These are phyloP conservation scores for Drosophila parthenogenetica DNA, from an alignment of 2,888 invertebrate genomes.

Conservation along the genomic window DNA sequence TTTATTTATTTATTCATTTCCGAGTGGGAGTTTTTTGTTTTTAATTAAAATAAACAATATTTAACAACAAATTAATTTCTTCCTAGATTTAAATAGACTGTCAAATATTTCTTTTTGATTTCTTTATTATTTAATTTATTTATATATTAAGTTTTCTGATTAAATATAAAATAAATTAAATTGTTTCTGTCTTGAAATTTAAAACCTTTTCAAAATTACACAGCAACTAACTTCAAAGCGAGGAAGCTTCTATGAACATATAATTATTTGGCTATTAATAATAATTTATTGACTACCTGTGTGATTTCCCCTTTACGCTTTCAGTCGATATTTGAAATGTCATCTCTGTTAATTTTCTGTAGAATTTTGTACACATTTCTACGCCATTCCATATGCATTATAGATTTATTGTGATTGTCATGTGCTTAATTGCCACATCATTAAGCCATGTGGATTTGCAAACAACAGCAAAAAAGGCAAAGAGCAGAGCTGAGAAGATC, in stretches of 20 bases:
- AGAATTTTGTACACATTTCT: background rate
- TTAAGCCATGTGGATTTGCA: slow-evolving; percentile 56
- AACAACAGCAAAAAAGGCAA: slow-evolving; percentile 6
- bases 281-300: slow-evolving; percentile 11
- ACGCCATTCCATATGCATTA: slow-evolving; percentile 37
- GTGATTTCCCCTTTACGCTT: slow-evolving; percentile 21
- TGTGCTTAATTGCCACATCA: slow-evolving; percentile 66
- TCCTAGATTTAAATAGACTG: no score
- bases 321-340: slow-evolving; percentile 13
- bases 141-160: no score
- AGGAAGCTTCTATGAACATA: slow-evolving; percentile 15
- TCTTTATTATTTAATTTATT: no score
- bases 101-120: no score
- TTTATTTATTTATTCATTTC: no score
- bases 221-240: no score
- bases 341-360: slow-evolving; percentile 33
- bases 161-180: no score
- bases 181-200: no score
- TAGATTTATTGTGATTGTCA: slow-evolving; percentile 56
- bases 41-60: no score
- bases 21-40: no score
- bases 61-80: no score
- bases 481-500: background rate
- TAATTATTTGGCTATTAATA: slow-evolving; percentile 33
- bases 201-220: no score